phyloP scores from a whole-genome alignment of 2,888 invertebrate species.

The Ornithoptera alexandrae region DNA sequence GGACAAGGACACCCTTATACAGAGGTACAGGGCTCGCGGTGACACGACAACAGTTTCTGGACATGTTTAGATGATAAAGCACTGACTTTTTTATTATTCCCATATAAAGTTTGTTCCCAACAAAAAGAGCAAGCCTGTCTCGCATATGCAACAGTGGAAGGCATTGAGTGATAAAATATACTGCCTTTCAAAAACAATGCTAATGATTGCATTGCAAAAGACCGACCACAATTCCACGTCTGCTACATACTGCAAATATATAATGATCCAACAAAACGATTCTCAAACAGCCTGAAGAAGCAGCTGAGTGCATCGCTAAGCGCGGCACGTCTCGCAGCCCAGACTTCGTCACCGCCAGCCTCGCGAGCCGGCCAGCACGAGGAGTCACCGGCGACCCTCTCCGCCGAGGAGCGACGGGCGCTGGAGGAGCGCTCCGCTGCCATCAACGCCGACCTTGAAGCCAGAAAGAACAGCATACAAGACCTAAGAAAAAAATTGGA shows the following conservation, averaged over 20 bases:
- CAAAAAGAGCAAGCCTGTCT: too few relatives aligned
- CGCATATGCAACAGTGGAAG: too few relatives aligned
- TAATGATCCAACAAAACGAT: too few relatives aligned
- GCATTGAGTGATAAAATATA: too few relatives aligned
- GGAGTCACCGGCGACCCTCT: slow-evolving; percentile 67
- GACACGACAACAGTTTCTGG: too few relatives aligned
- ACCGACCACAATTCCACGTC: too few relatives aligned
- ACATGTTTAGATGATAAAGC: too few relatives aligned
- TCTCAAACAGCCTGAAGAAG: slow-evolving; percentile 78
- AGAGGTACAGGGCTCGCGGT: slow-evolving; percentile 72
- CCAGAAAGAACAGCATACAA: slow-evolving; percentile 88
- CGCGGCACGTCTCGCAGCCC: slow-evolving; percentile 69
- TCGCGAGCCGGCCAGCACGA: slow-evolving; percentile 47
- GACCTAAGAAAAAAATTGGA: slow-evolving; percentile 90
- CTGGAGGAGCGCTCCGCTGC: slow-evolving; percentile 76
- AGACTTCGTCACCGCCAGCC: slow-evolving; percentile 58
- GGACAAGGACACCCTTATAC: slow-evolving; percentile 91
- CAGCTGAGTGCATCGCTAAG: slow-evolving; percentile 83
- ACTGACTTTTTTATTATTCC: too few relatives aligned
- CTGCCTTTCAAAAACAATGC: too few relatives aligned
- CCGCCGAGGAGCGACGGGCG: slow-evolving; percentile 76
- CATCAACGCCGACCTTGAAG: slow-evolving; percentile 85
- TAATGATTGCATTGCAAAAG: too few relatives aligned
- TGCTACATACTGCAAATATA: too few relatives aligned
- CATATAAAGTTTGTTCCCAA: too few relatives aligned